Conservation (phyloP, 2,113 vertebrate genomes). For the Trochalopteron elliotii region DNA sequence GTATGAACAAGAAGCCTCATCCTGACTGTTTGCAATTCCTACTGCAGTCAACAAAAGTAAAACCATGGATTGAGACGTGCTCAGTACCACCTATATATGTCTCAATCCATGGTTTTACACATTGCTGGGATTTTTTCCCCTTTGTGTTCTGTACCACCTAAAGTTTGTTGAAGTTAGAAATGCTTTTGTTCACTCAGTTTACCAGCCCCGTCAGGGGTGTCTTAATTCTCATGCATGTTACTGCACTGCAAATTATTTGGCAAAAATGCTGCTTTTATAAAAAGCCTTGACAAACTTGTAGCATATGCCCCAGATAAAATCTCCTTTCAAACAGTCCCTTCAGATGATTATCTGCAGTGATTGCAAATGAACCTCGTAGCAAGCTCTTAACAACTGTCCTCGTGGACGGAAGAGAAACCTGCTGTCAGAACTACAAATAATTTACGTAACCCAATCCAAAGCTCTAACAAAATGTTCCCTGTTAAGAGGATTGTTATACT, state of each 20-base stretch:
- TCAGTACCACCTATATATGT: neutral
- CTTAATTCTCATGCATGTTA: neutral
- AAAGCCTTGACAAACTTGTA: neutral
- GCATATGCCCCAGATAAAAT: slow-evolving; percentile 1
- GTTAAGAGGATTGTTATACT: slow-evolving; percentile 71
- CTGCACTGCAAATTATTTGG: neutral
- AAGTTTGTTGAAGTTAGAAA: neutral
- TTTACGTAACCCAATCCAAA: slow-evolving; percentile 69
- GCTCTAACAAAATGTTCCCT: slow-evolving; percentile 71
- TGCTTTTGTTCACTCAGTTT: neutral
- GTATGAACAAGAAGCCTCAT: neutral
- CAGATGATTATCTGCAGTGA: slow-evolving; percentile 38
- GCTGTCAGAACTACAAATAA: slow-evolving; percentile 62
- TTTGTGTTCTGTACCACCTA: neutral
- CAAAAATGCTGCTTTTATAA: neutral
- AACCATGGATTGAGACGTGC: neutral
- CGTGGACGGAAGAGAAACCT: slow-evolving; percentile 37
- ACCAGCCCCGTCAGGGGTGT: neutral
- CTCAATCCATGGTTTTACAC: neutral
- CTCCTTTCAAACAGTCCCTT: neutral
- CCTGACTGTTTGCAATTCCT: neutral
- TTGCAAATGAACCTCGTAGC: slow-evolving; percentile 33
- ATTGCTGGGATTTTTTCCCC: neutral
- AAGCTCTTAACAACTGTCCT: slow-evolving; percentile 39
- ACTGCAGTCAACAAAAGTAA: neutral